These are phyloP conservation scores for Drosophila aff. DNA, from an alignment of 1,140 invertebrate genomes.

Conservation along the genomic window DNA sequence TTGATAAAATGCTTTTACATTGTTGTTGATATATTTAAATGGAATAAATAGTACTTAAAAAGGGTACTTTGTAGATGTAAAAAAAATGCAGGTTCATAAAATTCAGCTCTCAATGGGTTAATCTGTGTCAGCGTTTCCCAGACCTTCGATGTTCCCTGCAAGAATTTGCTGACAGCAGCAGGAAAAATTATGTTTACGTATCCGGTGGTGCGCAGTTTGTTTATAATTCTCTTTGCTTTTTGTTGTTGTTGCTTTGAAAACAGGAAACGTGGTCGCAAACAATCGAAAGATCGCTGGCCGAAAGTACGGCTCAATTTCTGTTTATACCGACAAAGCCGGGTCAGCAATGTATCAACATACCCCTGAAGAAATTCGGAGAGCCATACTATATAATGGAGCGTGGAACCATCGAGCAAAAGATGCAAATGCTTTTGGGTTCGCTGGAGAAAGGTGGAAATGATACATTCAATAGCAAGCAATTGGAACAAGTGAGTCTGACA, in stretches of 20 bases:
- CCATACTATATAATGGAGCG: constrained; percentile 79
- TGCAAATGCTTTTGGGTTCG: constrained; percentile 66
- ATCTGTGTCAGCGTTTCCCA: constrained; percentile 48
- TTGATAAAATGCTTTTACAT: neutral
- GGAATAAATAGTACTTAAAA: neutral
- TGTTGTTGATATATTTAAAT: neutral
- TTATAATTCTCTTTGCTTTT: constrained; percentile 27
- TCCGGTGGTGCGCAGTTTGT: constrained; percentile 50
- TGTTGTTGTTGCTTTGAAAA: constrained; percentile 18
- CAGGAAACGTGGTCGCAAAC: constrained; percentile 79
- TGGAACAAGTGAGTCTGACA: constrained; percentile 63
- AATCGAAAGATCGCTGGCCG: constrained; percentile 71
- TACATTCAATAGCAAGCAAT: constrained; percentile 68
- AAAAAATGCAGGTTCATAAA: neutral
- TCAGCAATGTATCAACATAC: constrained; percentile 61
- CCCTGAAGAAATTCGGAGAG: constrained; percentile 63
- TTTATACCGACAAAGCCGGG: constrained; percentile 70
- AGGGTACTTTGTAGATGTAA: neutral
- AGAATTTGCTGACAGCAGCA: constrained; percentile 51
- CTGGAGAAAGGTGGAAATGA: constrained; percentile 51
- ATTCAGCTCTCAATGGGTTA: constrained; percentile 30
- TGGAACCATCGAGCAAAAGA: constrained; percentile 73
- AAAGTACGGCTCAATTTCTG: constrained; percentile 75
- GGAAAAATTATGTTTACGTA: constrained; percentile 37
- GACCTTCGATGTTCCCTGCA: constrained; percentile 33